Conservation (phyloP, 2,797 vertebrate species). For the Pristis pectinata region DNA sequence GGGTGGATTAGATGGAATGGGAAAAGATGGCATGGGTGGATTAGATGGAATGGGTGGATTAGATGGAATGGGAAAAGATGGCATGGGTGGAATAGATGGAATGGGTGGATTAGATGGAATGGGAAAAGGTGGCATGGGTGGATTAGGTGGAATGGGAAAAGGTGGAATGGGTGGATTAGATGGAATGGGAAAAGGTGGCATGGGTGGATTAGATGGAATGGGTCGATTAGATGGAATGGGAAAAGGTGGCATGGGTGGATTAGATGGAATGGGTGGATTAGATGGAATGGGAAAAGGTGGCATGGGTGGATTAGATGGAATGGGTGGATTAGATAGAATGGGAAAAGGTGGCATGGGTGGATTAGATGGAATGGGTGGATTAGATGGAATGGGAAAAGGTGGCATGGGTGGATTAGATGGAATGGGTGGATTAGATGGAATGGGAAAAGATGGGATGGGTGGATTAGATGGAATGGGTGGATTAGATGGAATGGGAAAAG, state of each 20-base stretch:
- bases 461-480: background rate
- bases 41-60: no score
- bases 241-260: background rate
- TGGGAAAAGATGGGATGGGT: background rate
- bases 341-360: background rate
- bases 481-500: background rate
- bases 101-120: no score
- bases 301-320: no score
- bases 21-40: no score
- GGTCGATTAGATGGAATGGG: background rate
- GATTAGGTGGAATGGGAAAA: no score
- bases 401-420: background rate
- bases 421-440: background rate
- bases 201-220: no score
- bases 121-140: no score
- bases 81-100: no score
- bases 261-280: background rate
- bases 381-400: background rate
- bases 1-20: no score
- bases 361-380: no score
- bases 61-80: no score
- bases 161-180: background rate
- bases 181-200: background rate
- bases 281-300: background rate
- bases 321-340: background rate